Percentiles rank a stretch among this genome's conserved stretches.
Conservation (phyloP, 2,888 invertebrate species). For the Prenolepis imparis region DNA sequence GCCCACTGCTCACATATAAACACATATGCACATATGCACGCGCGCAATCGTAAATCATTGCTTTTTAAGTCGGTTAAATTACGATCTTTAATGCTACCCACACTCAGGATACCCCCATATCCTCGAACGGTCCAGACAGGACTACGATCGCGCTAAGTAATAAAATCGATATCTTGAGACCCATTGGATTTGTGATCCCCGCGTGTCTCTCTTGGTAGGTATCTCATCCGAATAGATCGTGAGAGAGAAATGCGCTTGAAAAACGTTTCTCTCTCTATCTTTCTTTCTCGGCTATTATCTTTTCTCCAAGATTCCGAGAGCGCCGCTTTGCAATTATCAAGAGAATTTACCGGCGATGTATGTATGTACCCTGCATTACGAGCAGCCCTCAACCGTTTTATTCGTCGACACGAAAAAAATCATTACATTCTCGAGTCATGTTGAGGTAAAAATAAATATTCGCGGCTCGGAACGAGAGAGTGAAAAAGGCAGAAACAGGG, state of each 20-base stretch:
- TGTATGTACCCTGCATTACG: constrained; percentile 38
- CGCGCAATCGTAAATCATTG: constrained; percentile 31
- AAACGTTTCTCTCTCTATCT: constrained; percentile 13
- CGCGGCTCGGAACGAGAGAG: constrained; percentile 6
- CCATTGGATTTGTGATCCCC: neutral
- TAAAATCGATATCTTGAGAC: constrained; percentile 65
- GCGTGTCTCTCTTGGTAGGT: neutral
- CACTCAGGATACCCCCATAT: constrained; percentile 55
- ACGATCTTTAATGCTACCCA: constrained; percentile 24
- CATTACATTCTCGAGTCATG: constrained; percentile 10
- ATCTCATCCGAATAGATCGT: neutral
- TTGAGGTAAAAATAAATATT: constrained; percentile 38
- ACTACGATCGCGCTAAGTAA: constrained; percentile 58
- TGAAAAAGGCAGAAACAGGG: neutral
- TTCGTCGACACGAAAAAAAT: constrained; percentile 33
- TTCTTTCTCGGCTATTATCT: constrained; percentile 68
- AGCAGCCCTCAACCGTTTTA: constrained; percentile 25
- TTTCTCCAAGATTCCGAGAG: constrained; percentile 59
- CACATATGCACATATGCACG: neutral
- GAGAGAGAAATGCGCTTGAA: constrained; percentile 50
- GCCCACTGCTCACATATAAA: neutral
- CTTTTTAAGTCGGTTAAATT: constrained; percentile 17
- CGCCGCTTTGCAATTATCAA: constrained; percentile 57
- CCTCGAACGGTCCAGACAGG: constrained; percentile 41
- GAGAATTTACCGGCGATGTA: constrained; percentile 53